Evolutionary conservation across 2,797 vertebrate genomes (phyloP), one percentile per base, ranked within the genome.

Genomic region (Garrulus glandarius): DNA sequence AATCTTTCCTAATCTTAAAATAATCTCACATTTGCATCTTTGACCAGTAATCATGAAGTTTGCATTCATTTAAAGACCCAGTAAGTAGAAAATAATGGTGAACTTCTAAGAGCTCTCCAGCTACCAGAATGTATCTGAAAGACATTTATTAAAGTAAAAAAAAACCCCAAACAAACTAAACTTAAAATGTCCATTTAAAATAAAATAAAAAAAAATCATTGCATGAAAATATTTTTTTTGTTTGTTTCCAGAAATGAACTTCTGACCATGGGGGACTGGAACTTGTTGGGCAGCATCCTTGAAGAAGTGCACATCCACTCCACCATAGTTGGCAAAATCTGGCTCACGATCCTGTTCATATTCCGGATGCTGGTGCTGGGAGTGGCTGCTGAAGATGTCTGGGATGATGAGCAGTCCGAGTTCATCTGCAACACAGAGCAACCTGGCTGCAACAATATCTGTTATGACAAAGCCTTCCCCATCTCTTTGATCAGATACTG

Each of bases 261-360:
- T 97, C 96, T 98, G 96, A 98, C 97, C 95, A 99, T 99, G 99
- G 99, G 99, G 91, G 99, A 99, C 79, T 99, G 99, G 99, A 99
- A 99, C 92, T 96, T 99, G 96, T 71, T 99, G 92, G 99, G 99
- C 75, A 98, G 99, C 89, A 98, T 99, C 96, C 98, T 99, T 90
- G 99, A 99, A 93, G 99, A 99, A 97, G 99, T 99, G 80, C 99
- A 99, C 93, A 98, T 99, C 92, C 99, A 99, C 94, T 99, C 99
- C 91, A 99, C 99, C 79, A 99, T 99, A 4, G 98, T 99, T 91
- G 99, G 99, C 63, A 99, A 99, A 98, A 99, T 99, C 95, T 99
- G 99, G 99, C 98, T 99, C 59, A 99, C 99, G 16, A 99, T 99
- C 95, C 98, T 99, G 65, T 99, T 99, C 96, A 99, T 99, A 94